phyloP scores from a whole-genome alignment of 2,797 vertebrate genomes.

The Parauchenoglanis ngamensis region DNA sequence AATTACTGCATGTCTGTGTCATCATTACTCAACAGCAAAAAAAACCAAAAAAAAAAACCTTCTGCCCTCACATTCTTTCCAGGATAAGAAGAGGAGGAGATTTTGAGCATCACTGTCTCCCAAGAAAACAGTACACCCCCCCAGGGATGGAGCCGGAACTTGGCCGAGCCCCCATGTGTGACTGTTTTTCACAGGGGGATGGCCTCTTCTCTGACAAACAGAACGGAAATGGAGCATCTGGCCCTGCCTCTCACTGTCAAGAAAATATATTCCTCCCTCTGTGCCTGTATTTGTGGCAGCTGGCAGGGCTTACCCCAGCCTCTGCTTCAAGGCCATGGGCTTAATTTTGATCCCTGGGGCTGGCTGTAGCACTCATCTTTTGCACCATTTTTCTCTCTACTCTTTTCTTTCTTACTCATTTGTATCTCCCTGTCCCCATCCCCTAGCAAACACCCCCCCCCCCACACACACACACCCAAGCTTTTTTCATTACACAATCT shows the following conservation, averaged over 20 bases:
- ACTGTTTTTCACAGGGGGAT: conserved; percentile 46
- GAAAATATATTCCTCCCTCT: conserved; percentile 54
- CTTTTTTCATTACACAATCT: neutral
- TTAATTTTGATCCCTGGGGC: conserved; percentile 69
- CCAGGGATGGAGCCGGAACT: conserved; percentile 36
- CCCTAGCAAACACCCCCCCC: neutral
- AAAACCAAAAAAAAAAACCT: neutral
- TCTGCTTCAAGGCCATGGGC: conserved; percentile 58
- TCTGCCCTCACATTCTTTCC: neutral
- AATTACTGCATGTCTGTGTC: conserved; percentile 40
- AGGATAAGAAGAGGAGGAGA: neutral
- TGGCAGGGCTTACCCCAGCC: conserved; percentile 54
- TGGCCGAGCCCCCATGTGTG: conserved; percentile 32
- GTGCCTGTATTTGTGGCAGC: conserved; percentile 55
- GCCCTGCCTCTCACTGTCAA: conserved; percentile 41
- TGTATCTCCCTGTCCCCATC: neutral
- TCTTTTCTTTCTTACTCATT: conserved; percentile 17
- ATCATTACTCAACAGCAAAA: conserved; percentile 9
- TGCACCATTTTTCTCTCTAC: conserved; percentile 16
- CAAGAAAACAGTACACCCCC: conserved; percentile 17
- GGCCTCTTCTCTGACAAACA: conserved; percentile 38
- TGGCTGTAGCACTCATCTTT: conserved; percentile 46
- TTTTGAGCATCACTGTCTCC: conserved; percentile 23
- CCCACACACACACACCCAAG: neutral
- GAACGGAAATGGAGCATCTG: conserved; percentile 44